Base-by-base conservation (phyloP, 2,113 vertebrate species). In the Ictalurus punctatus region DNA sequence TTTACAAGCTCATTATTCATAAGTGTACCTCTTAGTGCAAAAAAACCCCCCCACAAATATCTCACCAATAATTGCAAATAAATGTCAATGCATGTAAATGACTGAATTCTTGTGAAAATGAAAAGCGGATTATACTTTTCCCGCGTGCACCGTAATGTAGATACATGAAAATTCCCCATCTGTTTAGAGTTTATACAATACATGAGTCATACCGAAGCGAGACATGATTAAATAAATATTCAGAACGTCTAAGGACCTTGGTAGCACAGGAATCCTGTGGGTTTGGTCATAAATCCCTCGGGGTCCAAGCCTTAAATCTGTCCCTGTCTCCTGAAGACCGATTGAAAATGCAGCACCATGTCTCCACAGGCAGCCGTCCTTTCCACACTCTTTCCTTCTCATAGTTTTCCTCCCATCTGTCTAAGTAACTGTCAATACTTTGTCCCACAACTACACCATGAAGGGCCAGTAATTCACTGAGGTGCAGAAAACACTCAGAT, bases 341-440 rank as follows among this genome's bases (percentile, higher is more conserved):
- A 63, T 71, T 84, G 82, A 19, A 89, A 88, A 87, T 63, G 56
- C 58, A 63, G 52, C 56, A 44, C 9, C 5, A 0, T 73, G 63
- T 90, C 58, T 59, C 37, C 84, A 82, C 44, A n/a, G 76, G 8
- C n/a, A 54, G 58, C 17, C 74, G n/a, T 61, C 73, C 73, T 69
- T 78, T 63, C 61, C 61, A 25, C 58, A 58, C 34, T 40, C 69
- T 87, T 21, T 69, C 30, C 59, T 79, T 44, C 74, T 79, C 54
- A 23, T 65, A 59, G 87, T 89, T 89, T 89, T 88, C 83, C 37
- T 48, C 59, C 37, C 78, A 91, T 88, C 88, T 85, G 71, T 88
- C 89, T 85, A 88, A 87, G 71, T 86, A 84, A 21, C 48, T 83
- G 74, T 91, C 92, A 73, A 93, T 93, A 91, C 83, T 48, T 56